These are phyloP conservation scores for Amblyornis subalaris DNA, from an alignment of 2,113 vertebrate genomes.

Conservation along the genomic window DNA sequence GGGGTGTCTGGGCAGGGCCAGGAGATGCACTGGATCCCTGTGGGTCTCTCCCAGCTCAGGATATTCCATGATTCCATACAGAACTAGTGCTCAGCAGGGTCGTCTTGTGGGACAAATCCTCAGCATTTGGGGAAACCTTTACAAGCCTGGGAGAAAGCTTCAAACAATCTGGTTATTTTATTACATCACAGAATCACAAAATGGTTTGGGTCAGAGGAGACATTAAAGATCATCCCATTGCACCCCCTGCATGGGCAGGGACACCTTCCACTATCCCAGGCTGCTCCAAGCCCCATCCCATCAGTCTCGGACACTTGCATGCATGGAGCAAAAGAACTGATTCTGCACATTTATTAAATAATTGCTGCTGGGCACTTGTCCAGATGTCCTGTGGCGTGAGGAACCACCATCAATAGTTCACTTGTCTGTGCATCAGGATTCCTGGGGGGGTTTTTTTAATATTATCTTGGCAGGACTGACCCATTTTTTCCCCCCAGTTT, in stretches of 20 bases:
- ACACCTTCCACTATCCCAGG: background rate
- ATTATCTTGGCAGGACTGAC: background rate
- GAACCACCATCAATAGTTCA: background rate
- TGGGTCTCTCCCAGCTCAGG: background rate
- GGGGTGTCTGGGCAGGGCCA: background rate
- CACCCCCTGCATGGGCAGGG: background rate
- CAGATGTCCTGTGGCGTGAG: rapidly evolving
- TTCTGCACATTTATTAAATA: background rate
- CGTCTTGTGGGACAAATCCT: background rate
- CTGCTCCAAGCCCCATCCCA: background rate
- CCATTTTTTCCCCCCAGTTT: background rate
- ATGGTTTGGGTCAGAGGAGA: background rate
- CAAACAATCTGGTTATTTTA: no score
- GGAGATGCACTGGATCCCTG: background rate
- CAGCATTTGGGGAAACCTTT: background rate
- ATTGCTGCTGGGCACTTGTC: background rate
- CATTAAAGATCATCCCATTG: rapidly evolving
- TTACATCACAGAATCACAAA: background rate
- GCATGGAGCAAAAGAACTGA: background rate
- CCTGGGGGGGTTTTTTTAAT: background rate
- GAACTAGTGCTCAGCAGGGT: background rate
- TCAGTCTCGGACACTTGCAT: background rate
- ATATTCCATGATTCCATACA: rapidly evolving
- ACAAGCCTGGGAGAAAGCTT: background rate
- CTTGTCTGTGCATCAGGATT: background rate